Base-by-base conservation (phyloP, 2,797 vertebrate genomes). In the Cercopithecus petaurista region DNA sequence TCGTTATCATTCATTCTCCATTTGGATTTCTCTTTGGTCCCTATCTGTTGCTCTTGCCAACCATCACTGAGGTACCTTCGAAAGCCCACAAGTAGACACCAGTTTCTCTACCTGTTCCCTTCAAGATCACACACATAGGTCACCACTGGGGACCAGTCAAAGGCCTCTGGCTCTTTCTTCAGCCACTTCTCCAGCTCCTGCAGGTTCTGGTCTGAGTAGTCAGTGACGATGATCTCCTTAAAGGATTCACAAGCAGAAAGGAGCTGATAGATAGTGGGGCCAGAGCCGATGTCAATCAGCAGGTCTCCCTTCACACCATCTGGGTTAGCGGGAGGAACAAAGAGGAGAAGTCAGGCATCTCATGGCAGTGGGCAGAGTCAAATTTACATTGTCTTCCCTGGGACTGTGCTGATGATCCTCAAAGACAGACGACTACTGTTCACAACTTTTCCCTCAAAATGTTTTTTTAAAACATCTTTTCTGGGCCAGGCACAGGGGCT, bases 101-200 rank as follows among this genome's bases (percentile, higher is more conserved):
- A 13, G 9, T 67, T 21, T 43, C 17, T 52, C 81, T 97, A 99
- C 99, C 98, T 96, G 96, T 99, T 98, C 33, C 99, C 99, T 97
- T 99, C 99, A 81, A 99, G 98, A 94, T 99, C 98, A 97, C 99
- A 99, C 90, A 99, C 99, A 1, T 99, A 98, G 97, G 99, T 98
- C 95, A 99, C 98, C 96, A 99, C 99, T 0, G 99, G 99, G 1
- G 99, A 99, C 99, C 99, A 99, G 98, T 99, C 99, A 72, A 98
- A 98, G 77, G 98, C 98, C 46, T 97, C 97, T 2, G 97, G 98
- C 26, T 99, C 97, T 1, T 98, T 98, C 91, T 98, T 98, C 19
- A 99, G 97, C 99, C 99, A 99, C 91, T 92, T 98, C 64, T 96
- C 97, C 97, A 99, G 98, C 98, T 99, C 99, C 93, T 92, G 92